Evolutionary conservation across 2,888 invertebrate genomes (phyloP), one percentile per base, ranked within the genome.

Genomic region (Diaprepes abbreviatus): DNA sequence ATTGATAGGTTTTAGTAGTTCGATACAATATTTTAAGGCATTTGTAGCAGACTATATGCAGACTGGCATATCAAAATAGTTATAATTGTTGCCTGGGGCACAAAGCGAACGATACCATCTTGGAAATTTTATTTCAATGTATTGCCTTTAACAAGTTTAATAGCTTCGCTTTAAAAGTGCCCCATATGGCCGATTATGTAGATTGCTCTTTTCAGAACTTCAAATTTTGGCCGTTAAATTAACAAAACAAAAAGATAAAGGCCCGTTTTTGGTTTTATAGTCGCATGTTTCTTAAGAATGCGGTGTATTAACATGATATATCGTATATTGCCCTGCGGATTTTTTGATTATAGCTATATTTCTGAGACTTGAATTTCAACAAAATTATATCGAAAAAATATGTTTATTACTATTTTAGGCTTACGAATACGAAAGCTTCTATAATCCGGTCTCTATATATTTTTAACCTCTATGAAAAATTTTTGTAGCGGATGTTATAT

Each of bases 101-200:
- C 28, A 52, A 70, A 74, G 76, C 75, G 76, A 75, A 74, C 77
- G 78, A 76, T 77, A 78, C 74, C 75, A 78, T 78, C 78, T 78
- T 71, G 74, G 75, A 77, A 74, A 72, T 73, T 79, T 73, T 75
- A 73, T 75, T 78, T 76, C 76, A 75, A 75, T 74, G 75, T 73
- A 74, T 76, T 75, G 73, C 66, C 66, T 57, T 66, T 57, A 38
- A 24, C 40, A 50, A 54, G 54, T 66, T 66, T 66, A 66, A 66
- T 66, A 59, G 66, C 57, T 66, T 58, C 28, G 60, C 57, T 62
- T 64, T 69, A 64, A 69, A 57, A 57, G 31, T 36, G 65, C 63
- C 59, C 66, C 66, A 71, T 74, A 68, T 71, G 67, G 64, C 35
- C 67, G 72, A 72, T 72, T 72, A 72, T 72, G 72, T 66, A 72